Evolutionary conservation across 2,888 invertebrate genomes (phyloP).

Genomic region (Nasonovia ribisnigri): DNA sequence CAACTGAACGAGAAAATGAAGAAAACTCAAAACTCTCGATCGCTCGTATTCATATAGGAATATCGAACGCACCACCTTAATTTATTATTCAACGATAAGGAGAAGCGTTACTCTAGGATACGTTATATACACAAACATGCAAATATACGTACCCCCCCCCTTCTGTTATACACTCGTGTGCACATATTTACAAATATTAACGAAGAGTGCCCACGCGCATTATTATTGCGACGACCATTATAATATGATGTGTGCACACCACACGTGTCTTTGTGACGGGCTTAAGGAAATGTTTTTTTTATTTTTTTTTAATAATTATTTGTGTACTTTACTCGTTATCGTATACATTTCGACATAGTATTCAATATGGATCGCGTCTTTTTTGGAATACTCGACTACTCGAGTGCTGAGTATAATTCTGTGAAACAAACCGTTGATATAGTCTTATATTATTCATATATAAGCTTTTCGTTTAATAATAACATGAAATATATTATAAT

Average conservation of each 20-base stretch:
- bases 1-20: not conserved
- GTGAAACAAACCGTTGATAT: not conserved
- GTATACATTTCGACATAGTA: not conserved
- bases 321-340: not conserved
- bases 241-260: not conserved
- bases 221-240: not conserved
- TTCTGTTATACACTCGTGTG: not conserved
- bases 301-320: not conserved
- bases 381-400: not conserved
- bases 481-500: too few species aligned
- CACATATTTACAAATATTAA: not conserved
- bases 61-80: slow-evolving; percentile 36
- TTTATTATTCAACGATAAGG: slow-evolving; percentile 45
- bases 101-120: slow-evolving; percentile 59
- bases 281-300: not conserved
- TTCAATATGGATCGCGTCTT: not conserved
- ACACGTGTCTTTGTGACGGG: not conserved
- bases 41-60: not conserved
- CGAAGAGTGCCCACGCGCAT: not conserved
- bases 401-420: not conserved
- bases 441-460: not conserved
- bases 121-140: slow-evolving; percentile 49
- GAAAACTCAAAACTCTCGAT: not conserved
- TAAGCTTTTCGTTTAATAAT: not conserved
- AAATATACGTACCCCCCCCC: not conserved